Evolutionary conservation across 2,888 invertebrate species (phyloP), one percentile per base, ranked within the genome.

Genomic region (Orchestes rusci): DNA sequence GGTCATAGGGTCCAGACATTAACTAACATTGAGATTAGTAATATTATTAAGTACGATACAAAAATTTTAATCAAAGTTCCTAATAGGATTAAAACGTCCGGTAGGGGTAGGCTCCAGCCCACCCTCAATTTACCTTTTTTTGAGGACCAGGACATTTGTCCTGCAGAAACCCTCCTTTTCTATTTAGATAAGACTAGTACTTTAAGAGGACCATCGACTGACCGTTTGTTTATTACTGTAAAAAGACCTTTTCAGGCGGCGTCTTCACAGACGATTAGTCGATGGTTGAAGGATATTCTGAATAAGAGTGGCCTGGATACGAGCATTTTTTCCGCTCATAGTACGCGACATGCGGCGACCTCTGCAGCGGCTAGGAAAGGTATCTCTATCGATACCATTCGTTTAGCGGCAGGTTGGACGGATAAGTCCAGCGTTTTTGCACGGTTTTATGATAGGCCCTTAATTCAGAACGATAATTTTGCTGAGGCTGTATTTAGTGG

Each of bases 231-330:
- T n/a, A n/a, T n/a, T n/a, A n/a, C n/a, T n/a, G n/a, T n/a, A n/a
- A n/a, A n/a, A n/a, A n/a, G n/a, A n/a, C n/a, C n/a, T n/a, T 15
- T 27, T 37, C 23, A 27, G 4, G 17, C 12, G 13, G 37, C 37
- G 7, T n/a, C 42, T n/a, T 16, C 44, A 1, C 53, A 53, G 33
- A 48, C 50, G 1, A 23, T 50, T 18, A 31, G 39, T 19, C 31
- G 50, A 3, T 54, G 51, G 54, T 35, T 54, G 10, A 53, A 53
- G 36, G 10, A 16, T 17, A 46, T 39, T 2, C 10, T 54, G 20
- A 15, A 7, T 20, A 15, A 35, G 12, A 30, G 48, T 27, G 54
- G 51, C 15, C 45, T 53, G n/a, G 50, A 53, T 42, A 40, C 41
- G 13, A 8, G 28, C 1, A 13, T 43, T 1, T 53, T 52, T 36